Evolutionary conservation across 2,113 vertebrate species (phyloP), one percentile per base, ranked within the genome.

Genomic region (Ceyx margarethae): DNA sequence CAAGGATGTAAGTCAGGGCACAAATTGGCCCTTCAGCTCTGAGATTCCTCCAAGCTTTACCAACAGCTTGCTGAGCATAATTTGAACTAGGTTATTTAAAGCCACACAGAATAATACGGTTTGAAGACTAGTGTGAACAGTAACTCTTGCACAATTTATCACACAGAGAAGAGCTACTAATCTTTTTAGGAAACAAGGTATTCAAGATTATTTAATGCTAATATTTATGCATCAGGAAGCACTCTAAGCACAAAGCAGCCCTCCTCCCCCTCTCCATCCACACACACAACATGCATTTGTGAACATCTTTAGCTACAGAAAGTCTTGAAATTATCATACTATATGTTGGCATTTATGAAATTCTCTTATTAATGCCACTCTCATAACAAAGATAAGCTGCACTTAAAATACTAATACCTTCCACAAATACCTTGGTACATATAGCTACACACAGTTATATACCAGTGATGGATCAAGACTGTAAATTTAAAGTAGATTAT

Each of bases 121-220:
- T 92, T 86, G 96, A 96, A 97, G 97, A 86, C 96, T 89, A 91
- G 97, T 91, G 91, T 67, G 94, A 94, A 94, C 97, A 93, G 96
- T 97, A 97, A 98, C 95, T 97, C 97, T 96, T 93, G 95, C 90
- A 95, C 97, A 97, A 97, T 98, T 98, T 97, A 98, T 97, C 98
- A 97, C 94, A 23, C 67, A 33, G 94, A 96, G 97, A 97, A 97
- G 96, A 97, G 94, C 97, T 95, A 98, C 98, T 97, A 98, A 98
- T 98, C 98, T 98, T 97, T 97, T 97, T 91, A 92, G 97, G 96
- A 97, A 97, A 97, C 96, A 97, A 97, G 96, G 97, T 96, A 97
- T 97, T 97, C 97, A 96, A 93, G 95, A 97, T 98, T 97, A 98
- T 97, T 98, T 98, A 98, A 98, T 95, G 97, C 97, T 97, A 95